Evolutionary conservation across 2,113 vertebrate genomes (phyloP), one percentile per base, ranked within the genome.

Genomic region (Toxotes jaculatrix): DNA sequence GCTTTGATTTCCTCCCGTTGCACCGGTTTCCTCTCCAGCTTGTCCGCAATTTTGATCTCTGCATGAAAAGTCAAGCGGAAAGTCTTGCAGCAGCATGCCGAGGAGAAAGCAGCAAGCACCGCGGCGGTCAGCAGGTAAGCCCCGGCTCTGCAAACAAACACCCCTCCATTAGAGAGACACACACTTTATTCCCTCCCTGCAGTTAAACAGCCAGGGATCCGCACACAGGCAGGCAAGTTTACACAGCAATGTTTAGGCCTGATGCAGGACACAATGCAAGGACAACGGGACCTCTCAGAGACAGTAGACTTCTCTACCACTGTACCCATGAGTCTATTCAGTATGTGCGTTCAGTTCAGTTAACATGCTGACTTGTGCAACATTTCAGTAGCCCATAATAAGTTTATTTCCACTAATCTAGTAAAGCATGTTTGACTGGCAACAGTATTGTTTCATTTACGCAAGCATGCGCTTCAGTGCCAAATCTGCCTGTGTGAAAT

Each of bases 61-160:
- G 96, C 94, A 97, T 97, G 96, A 96, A 95, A 96, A 96, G 95
- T 95, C 96, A 89, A 95, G 95, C 93, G 95, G 96, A 93, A 95
- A 96, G 95, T 96, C 95, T 91, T 89, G 94, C 95, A 95, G 94
- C 95, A 95, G 95, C 94, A 98, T 98, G 97, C 97, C 97, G 96
- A 96, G 97, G 95, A 97, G 96, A 95, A 98, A 98, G 95, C 97
- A 98, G 96, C 96, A 97, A 96, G 97, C 96, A 83, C 97, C 97
- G 93, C 95, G 97, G 96, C 97, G 97, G 92, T 97, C 97, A 92
- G 95, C 96, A 97, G 97, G 97, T 98, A 96, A 96, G 93, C 79
- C 77, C 80, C 70, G 62, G 62, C 84, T 42, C 76, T 68, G 17
- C 66, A 72, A 53, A 66, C 79, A 67, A 49, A 82, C 88, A 67